A percentile compares a stretch with the other conserved stretches of the same genome.
Conservation (phyloP, 2,797 vertebrate genomes). For the Poeciliopsis presidionis region DNA sequence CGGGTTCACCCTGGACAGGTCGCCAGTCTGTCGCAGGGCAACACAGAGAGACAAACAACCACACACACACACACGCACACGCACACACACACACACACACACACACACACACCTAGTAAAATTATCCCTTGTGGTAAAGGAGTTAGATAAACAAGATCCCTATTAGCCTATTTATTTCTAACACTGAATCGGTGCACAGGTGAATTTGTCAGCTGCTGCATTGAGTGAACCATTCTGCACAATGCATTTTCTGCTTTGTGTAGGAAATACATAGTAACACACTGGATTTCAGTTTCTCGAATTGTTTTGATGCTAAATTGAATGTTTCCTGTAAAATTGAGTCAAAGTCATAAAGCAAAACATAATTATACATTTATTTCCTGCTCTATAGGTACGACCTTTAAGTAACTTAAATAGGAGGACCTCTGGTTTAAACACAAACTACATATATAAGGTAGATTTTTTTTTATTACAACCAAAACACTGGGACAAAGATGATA, state of each 20-base stretch:
- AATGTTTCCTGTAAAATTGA: constrained; percentile 19
- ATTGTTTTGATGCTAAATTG: not conserved
- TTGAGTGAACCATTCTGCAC: not conserved
- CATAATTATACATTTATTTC: not conserved
- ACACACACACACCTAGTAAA: too few species aligned
- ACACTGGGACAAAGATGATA: not conserved
- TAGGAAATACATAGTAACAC: too few species aligned
- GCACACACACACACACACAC: too few species aligned
- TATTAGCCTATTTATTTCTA: not conserved
- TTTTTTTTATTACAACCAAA: not conserved
- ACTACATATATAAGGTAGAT: not conserved
- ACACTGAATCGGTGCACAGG: not conserved
- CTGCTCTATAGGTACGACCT: not conserved
- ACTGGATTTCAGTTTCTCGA: too few species aligned
- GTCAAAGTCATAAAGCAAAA: not conserved
- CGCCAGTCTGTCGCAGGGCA: too few species aligned
- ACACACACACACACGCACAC: too few species aligned
- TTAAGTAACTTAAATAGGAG: not conserved
- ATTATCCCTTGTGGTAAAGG: not conserved
- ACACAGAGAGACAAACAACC: too few species aligned
- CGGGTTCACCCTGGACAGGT: too few species aligned
- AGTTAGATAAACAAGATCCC: not conserved
- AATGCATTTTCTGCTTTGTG: not conserved
- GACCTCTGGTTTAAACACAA: not conserved
- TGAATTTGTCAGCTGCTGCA: not conserved